These are phyloP conservation scores for Propithecus coquereli DNA, from an alignment of 2,113 vertebrate genomes.

Conservation along the genomic window DNA sequence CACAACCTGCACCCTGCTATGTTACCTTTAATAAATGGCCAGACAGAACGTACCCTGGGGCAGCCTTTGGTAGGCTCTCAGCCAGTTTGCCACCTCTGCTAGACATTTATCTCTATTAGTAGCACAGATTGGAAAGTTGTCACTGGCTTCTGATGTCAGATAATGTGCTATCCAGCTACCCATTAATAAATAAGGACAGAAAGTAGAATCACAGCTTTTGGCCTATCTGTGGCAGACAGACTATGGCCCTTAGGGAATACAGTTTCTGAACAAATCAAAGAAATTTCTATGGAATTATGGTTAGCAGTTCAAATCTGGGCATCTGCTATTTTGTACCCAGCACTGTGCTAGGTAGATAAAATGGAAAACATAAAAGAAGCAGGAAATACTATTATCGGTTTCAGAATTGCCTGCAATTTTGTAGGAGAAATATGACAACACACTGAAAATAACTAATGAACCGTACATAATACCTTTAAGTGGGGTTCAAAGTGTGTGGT, in stretches of 20 bases:
- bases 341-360: neutral
- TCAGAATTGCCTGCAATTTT: neutral
- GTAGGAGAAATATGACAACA: neutral
- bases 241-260: neutral
- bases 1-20: neutral
- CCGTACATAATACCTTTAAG: fast-evolving
- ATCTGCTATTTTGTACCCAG: neutral
- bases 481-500: neutral
- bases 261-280: constrained; percentile 9
- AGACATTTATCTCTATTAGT: constrained; percentile 64
- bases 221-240: constrained; percentile 4
- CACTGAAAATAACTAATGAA: neutral
- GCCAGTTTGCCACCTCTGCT: constrained; percentile 42
- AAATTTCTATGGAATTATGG: neutral
- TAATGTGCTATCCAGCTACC: neutral
- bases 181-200: constrained; percentile 61
- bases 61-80: constrained; percentile 2
- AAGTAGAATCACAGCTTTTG: constrained; percentile 36
- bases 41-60: neutral
- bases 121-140: constrained; percentile 56
- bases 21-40: constrained; percentile 9
- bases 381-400: neutral
- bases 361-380: neutral
- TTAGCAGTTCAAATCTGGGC: neutral
- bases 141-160: constrained; percentile 64